Evolutionary conservation across 2,888 invertebrate genomes (phyloP).

Genomic region (Platycnemis pennipes): DNA sequence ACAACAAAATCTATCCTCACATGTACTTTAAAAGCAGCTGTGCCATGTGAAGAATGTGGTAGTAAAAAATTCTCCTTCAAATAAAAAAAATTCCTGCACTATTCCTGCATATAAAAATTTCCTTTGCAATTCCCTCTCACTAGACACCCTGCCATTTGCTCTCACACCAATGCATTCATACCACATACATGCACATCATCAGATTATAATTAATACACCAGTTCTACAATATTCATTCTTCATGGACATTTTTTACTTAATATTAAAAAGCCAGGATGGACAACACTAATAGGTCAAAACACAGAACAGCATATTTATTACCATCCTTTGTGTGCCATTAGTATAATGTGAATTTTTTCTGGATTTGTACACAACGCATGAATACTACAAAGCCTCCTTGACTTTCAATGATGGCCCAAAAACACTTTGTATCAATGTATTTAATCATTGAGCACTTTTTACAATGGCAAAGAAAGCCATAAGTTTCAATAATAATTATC

Average conservation of each 20-base stretch:
- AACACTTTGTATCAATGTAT: conserved; percentile 25
- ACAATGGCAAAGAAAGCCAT: conserved; percentile 47
- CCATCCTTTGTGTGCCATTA: conserved; percentile 64
- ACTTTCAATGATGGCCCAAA: conserved; percentile 59
- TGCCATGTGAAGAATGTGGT: too few species aligned
- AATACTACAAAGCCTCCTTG: conserved; percentile 66
- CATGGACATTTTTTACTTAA: conserved; percentile 45
- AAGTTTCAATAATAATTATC: conserved; percentile 19
- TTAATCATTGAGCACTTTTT: conserved; percentile 63
- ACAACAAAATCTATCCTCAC: too few species aligned
- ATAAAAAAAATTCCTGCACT: too few species aligned
- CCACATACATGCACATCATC: conserved; percentile 45
- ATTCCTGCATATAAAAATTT: too few species aligned
- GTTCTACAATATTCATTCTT: conserved; percentile 59
- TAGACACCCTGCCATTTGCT: too few species aligned
- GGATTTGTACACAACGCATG: conserved; percentile 64
- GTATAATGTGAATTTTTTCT: conserved; percentile 58
- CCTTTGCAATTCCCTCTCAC: too few species aligned
- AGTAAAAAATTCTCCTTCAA: too few species aligned
- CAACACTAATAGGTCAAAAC: conserved; percentile 63
- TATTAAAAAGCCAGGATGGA: conserved; percentile 64
- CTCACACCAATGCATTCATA: conserved; percentile 45
- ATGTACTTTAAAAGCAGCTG: too few species aligned
- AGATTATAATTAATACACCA: conserved; percentile 59
- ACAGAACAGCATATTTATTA: conserved; percentile 56